These are phyloP conservation scores for Ornithorhynchus anatinus DNA, from an alignment of 2,113 vertebrate genomes.

Conservation along the genomic window DNA sequence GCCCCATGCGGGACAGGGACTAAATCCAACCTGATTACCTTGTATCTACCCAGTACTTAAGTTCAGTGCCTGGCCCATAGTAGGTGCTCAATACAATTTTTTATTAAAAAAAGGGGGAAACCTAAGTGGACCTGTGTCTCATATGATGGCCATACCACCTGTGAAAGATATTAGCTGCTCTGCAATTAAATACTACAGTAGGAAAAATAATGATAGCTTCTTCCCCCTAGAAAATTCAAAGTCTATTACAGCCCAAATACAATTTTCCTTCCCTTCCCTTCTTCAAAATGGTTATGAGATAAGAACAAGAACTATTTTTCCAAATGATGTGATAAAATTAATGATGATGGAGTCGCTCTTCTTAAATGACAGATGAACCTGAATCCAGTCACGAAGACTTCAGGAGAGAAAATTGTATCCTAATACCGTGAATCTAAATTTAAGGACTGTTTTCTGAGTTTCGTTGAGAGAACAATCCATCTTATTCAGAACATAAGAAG, in stretches of 20 bases:
- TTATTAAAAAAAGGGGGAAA: no score
- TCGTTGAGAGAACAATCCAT: conserved; percentile 17
- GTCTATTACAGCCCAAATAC: neutral
- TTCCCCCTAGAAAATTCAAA: conserved; percentile 5
- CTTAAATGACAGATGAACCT: no score
- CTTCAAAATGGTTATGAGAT: neutral
- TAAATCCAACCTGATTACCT: no score
- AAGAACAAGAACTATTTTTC: conserved; percentile 6
- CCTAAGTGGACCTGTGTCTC: no score
- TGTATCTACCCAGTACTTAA: no score
- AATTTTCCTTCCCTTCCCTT: conserved; percentile 3
- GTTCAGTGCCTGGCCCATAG: no score
- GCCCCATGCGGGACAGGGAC: no score
- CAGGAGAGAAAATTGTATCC: conserved; percentile 23
- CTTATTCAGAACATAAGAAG: conserved; percentile 17
- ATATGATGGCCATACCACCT: neutral
- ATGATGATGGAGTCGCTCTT: conserved; percentile 19
- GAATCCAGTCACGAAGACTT: conserved; percentile 35
- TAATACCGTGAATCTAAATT: conserved; percentile 46
- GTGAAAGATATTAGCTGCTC: neutral
- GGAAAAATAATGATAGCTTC: conserved; percentile 22
- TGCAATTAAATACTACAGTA: neutral
- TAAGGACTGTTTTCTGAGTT: conserved; percentile 24
- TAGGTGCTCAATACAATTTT: no score
- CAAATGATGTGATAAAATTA: conserved; percentile 2